Percentiles rank a stretch among this genome's conserved stretches.
phyloP scores from a whole-genome alignment of 2,113 vertebrate genomes.

The Synodontis membranacea region DNA sequence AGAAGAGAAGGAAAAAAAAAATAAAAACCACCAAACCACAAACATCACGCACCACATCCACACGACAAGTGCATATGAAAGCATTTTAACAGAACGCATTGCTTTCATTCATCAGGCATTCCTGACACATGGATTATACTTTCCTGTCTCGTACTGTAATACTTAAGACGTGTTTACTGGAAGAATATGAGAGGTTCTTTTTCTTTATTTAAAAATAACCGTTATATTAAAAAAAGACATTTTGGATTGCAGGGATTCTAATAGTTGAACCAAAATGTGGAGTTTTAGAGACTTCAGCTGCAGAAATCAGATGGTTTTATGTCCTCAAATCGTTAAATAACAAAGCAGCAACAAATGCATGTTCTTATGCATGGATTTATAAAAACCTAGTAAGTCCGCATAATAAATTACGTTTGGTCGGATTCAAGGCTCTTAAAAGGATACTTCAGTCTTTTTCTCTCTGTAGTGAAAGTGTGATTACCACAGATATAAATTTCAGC shows the following conservation, averaged over 20 bases:
- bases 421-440: not conserved
- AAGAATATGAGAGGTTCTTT: not conserved
- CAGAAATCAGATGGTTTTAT: not conserved
- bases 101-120: slow-evolving; percentile 18
- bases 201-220: not conserved
- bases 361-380: not conserved
- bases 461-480: not conserved
- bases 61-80: slow-evolving; percentile 29
- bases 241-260: not conserved
- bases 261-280: not conserved
- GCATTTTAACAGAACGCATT: slow-evolving; percentile 22
- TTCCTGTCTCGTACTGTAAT: not conserved
- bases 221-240: not conserved
- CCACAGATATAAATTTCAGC: not conserved
- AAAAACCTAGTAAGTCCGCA: not conserved
- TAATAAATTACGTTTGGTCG: not conserved
- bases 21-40: too few species aligned
- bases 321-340: not conserved
- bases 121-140: slow-evolving; percentile 7
- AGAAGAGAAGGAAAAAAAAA: too few species aligned
- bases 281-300: not conserved
- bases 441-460: not conserved
- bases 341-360: not conserved
- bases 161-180: not conserved
- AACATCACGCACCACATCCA: slow-evolving; percentile 10